Percentiles rank a stretch among this genome's conserved stretches.
Evolutionary conservation across 2,888 invertebrate species (phyloP).

Genomic region (Agrilus biguttatus): DNA sequence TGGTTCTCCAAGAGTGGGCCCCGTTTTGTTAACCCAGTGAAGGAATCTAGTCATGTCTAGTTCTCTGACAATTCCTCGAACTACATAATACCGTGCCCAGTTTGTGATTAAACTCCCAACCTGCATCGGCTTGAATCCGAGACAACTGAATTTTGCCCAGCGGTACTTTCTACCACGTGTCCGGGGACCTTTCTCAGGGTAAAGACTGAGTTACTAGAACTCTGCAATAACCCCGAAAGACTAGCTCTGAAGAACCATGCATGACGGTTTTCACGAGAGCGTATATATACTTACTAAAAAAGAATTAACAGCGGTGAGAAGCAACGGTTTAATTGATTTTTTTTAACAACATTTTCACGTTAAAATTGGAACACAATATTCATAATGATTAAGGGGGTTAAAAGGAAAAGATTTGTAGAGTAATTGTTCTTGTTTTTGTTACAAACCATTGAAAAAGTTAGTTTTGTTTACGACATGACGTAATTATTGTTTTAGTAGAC

Average conservation of each 20-base stretch:
- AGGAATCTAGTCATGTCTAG: slow-evolving; percentile 21
- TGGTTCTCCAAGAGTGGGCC: slow-evolving; percentile 25
- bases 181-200: slow-evolving; percentile 40
- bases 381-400: too few species aligned
- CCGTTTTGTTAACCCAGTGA: slow-evolving; percentile 22
- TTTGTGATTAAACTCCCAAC: slow-evolving; percentile 17
- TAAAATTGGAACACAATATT: too few species aligned
- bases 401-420: too few species aligned
- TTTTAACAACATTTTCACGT: too few species aligned
- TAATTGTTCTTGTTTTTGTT: too few species aligned
- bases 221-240: slow-evolving; percentile 25
- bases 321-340: too few species aligned
- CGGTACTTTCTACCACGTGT: slow-evolving; percentile 36
- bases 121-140: slow-evolving; percentile 20
- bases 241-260: slow-evolving; percentile 6
- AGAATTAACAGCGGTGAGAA: too few species aligned
- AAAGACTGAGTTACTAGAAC: slow-evolving; percentile 23
- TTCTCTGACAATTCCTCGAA: slow-evolving; percentile 25
- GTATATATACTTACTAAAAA: too few species aligned
- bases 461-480: too few species aligned
- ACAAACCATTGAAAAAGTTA: too few species aligned
- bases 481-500: too few species aligned
- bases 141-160: slow-evolving; percentile 27
- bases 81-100: slow-evolving; percentile 17
- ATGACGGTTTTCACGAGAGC: too few species aligned